These are phyloP conservation scores for Sebastes minor DNA, from an alignment of 2,797 vertebrate species.

Conservation along the genomic window DNA sequence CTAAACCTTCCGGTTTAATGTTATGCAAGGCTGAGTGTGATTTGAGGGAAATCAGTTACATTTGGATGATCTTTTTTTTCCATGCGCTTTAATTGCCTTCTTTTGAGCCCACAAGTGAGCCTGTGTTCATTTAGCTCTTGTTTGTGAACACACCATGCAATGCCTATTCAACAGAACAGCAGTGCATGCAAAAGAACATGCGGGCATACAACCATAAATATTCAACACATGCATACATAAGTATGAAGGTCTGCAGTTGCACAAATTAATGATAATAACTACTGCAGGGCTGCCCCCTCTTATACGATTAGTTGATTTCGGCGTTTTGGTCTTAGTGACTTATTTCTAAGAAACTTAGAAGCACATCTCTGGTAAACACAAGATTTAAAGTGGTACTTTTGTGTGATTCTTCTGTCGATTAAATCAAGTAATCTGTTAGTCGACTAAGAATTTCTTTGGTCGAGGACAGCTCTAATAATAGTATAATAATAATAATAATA, in stretches of 20 bases:
- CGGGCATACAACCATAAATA: conserved; percentile 1
- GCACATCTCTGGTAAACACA: no score
- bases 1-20: conserved; percentile 4
- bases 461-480: no score
- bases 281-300: no score
- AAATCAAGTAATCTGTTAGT: no score
- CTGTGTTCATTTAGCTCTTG: conserved; percentile 25
- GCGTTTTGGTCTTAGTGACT: no score
- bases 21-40: conserved; percentile 16
- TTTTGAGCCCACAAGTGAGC: conserved; percentile 36
- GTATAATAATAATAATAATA: no score
- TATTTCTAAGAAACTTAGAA: no score
- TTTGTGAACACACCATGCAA: conserved; percentile 31
- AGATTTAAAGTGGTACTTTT: no score
- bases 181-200: conserved; percentile 5
- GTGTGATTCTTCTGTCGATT: no score
- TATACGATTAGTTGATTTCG: rapidly evolving
- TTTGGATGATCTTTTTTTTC: conserved; percentile 12
- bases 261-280: neutral
- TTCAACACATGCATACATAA: conserved; percentile 8
- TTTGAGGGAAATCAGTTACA: conserved; percentile 8
- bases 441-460: no score
- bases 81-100: conserved; percentile 19
- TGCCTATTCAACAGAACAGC: conserved; percentile 23
- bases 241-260: neutral